Evolutionary conservation across 2,888 invertebrate genomes (phyloP), one percentile per base, ranked within the genome.

Genomic region (Hemaris fuciformis): DNA sequence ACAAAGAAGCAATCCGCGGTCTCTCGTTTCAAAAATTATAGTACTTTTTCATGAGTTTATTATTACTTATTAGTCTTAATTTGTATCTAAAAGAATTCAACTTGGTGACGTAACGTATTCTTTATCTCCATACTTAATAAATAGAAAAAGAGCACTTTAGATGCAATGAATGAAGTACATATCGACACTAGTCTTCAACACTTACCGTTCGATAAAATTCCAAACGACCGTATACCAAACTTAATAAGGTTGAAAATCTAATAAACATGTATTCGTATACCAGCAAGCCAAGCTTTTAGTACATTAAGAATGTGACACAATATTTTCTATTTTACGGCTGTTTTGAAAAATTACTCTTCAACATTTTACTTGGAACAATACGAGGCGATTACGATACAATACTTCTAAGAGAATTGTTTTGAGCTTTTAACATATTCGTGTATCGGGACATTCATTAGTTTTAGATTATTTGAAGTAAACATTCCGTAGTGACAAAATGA

Each of bases 121-220:
- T 53, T 27, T 53, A 59, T 59, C 59, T 59, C 31, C 27, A 45
- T 15, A 34, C 22, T 68, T 75, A 78, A 79, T 78, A 76, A 75
- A 76, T 74, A 78, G 72, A 64, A 68, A 72, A 71, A 71, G 73
- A 69, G 70, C 72, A 73, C 71, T 77, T 31, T 53, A 53, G 27
- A 10, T 1, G 31, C 31, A 8, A 18, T 53, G 18, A 27, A 53
- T 53, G 31, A 18, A 53, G 53, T 18, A 31, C 10, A 8, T 53
- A 18, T 53, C 18, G 3, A 27, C 53, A 10, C 66, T 66, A 65
- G 43, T 45, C 48, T 48, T 23, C 13, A 15, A 41, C 34, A 23
- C 22, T 22, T 15, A 7, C n/a, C 15, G 27, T 48, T 15, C 18
- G 31, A 10, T 42, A 25, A n/a, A 10, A 7, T 15, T 53, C 42